Percentiles rank a stretch among this genome's conserved stretches.
Conservation (phyloP, 2,797 vertebrate species). For the Enteromius afrohamiltoni region DNA sequence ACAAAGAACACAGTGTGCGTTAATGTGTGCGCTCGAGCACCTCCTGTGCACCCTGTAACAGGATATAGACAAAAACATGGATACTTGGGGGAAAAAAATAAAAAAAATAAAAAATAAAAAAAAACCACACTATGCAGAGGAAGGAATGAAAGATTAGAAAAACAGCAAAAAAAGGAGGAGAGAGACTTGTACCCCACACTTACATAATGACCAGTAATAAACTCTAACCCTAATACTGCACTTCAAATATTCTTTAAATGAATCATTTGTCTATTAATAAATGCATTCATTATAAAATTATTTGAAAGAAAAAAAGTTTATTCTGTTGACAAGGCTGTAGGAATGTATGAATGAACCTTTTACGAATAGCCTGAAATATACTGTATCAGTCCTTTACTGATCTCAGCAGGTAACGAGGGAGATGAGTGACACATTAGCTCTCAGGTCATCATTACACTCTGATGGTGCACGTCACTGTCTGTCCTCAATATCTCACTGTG, state of each 20-base stretch:
- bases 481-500: conserved; percentile 15
- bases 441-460: conserved; percentile 6
- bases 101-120: conserved; percentile 39
- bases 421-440: neutral
- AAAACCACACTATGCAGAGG: conserved; percentile 11
- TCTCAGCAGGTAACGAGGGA: neutral
- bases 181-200: conserved; percentile 6
- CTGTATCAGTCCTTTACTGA: neutral
- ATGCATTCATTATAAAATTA: neutral
- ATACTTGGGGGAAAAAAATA: conserved; percentile 19
- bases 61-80: conserved; percentile 47
- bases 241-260: neutral
- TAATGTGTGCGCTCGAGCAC: conserved; percentile 17
- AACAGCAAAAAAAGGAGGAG: conserved; percentile 10
- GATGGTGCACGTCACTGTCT: neutral
- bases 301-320: neutral
- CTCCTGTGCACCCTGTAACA: conserved; percentile 44
- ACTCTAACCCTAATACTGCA: conserved; percentile 2
- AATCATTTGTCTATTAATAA: neutral
- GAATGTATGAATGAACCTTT: neutral
- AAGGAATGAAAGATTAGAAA: conserved; percentile 41
- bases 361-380: neutral
- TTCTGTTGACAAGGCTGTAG: neutral
- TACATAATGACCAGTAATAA: conserved; percentile 16
- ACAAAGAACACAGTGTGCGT: conserved; percentile 62